These are phyloP conservation scores for Anas bernieri DNA, from an alignment of 2,797 vertebrate genomes.

Conservation along the genomic window DNA sequence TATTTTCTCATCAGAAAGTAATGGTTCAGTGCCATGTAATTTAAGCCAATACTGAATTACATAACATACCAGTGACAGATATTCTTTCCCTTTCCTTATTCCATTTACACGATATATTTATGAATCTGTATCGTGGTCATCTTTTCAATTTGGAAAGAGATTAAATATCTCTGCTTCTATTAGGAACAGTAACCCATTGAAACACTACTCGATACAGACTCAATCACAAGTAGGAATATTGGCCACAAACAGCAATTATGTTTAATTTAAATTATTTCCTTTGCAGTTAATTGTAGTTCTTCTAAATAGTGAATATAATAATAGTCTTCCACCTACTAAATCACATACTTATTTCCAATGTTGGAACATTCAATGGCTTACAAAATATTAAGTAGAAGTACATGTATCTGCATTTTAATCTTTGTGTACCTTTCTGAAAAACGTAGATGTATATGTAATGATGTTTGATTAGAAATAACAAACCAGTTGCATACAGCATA, in stretches of 20 bases:
- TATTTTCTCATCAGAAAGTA: background rate
- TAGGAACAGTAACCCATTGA: background rate
- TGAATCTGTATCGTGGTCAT: background rate
- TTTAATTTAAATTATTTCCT: background rate
- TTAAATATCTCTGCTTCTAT: background rate
- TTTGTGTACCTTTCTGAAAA: background rate
- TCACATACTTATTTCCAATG: background rate
- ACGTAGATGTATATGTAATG: background rate
- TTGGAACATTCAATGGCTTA: background rate
- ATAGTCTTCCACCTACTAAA: background rate
- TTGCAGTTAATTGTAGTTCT: background rate
- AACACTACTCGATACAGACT: background rate
- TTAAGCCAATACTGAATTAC: background rate
- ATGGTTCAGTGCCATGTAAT: background rate
- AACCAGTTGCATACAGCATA: background rate
- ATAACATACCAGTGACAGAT: background rate
- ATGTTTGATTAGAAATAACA: background rate
- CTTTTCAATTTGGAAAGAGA: background rate
- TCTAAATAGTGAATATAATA: background rate
- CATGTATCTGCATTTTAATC: background rate
- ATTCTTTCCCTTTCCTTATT: background rate
- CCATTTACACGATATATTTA: background rate
- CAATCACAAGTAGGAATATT: background rate
- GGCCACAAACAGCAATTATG: background rate
- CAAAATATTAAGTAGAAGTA: background rate